Evolutionary conservation across 2,113 vertebrate species (phyloP).

Genomic region (Hemicordylus capensis): DNA sequence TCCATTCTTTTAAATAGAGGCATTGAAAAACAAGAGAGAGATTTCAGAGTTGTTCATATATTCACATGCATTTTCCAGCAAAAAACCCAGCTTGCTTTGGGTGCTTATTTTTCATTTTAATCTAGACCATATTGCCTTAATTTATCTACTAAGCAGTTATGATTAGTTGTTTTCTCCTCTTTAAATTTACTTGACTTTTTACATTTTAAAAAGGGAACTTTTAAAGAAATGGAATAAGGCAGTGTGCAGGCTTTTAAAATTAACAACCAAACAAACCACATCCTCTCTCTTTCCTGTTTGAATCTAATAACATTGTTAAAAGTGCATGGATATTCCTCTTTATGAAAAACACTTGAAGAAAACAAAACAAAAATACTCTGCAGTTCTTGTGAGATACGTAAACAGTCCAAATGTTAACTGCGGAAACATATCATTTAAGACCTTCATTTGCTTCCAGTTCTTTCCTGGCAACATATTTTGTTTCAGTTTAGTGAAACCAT

Average conservation of each 20-base stretch:
- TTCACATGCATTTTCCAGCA: slow-evolving; percentile 66
- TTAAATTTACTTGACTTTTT: background rate
- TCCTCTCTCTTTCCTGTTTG: slow-evolving; percentile 47
- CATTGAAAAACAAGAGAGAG: slow-evolving; percentile 37
- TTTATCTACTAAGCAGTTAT: background rate
- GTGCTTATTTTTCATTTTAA: background rate
- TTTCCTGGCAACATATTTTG: slow-evolving; percentile 62
- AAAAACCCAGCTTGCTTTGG: slow-evolving; percentile 58
- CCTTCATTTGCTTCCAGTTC: slow-evolving; percentile 68
- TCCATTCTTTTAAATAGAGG: slow-evolving; percentile 67
- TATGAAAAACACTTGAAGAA: slow-evolving; percentile 69
- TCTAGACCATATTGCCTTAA: background rate
- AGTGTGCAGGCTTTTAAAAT: background rate
- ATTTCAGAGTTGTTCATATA: slow-evolving; percentile 61
- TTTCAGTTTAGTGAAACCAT: slow-evolving; percentile 61
- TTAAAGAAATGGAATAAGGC: background rate
- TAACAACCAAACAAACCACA: slow-evolving; percentile 17
- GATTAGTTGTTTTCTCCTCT: background rate
- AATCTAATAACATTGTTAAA: slow-evolving; percentile 67
- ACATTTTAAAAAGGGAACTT: background rate
- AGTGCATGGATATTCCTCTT: slow-evolving; percentile 61
- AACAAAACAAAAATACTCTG: slow-evolving; percentile 53
- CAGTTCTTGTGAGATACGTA: slow-evolving; percentile 60
- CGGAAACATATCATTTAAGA: slow-evolving; percentile 66
- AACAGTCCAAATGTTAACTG: slow-evolving; percentile 59